Percentiles rank a stretch among this genome's conserved stretches.
Conservation (phyloP, 2,888 invertebrate species). For the Psylliodes chrysocephalus region DNA sequence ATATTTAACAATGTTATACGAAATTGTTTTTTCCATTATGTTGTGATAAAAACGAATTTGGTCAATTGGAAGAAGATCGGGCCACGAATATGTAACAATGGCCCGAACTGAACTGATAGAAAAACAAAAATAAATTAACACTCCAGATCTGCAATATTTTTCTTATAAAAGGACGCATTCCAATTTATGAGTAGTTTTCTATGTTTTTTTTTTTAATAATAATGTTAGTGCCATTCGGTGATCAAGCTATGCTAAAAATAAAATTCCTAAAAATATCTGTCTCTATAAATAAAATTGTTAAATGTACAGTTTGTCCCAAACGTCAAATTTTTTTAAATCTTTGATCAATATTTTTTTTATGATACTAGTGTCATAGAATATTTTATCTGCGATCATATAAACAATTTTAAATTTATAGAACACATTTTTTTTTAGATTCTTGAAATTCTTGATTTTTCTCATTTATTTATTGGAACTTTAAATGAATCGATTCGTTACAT, state of each 20-base stretch:
- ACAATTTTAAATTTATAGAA: too few species aligned
- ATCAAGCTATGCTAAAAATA: slow-evolving; percentile 48
- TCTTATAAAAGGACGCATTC: slow-evolving; percentile 51
- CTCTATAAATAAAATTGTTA: background rate
- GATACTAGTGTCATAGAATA: too few species aligned
- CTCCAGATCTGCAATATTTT: slow-evolving; percentile 44
- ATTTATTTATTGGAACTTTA: too few species aligned
- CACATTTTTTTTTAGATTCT: too few species aligned
- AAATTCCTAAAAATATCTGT: slow-evolving; percentile 11
- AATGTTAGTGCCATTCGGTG: slow-evolving; percentile 58
- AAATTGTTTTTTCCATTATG: slow-evolving; percentile 28
- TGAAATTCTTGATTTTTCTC: too few species aligned
- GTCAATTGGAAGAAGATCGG: slow-evolving; percentile 5
- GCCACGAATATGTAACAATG: background rate
- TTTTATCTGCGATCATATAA: too few species aligned
- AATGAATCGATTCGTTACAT: too few species aligned
- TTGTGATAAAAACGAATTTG: slow-evolving; percentile 30
- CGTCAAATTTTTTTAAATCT: background rate
- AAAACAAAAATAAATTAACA: slow-evolving; percentile 31
- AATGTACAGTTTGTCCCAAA: background rate
- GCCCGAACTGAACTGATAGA: slow-evolving; percentile 32
- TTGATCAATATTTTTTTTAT: too few species aligned
- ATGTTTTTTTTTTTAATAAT: slow-evolving; percentile 37
- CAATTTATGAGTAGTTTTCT: slow-evolving; percentile 52
- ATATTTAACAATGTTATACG: slow-evolving; percentile 46